Evolutionary conservation across 2,113 vertebrate genomes (phyloP), one percentile per base, ranked within the genome.

Genomic region (Gulo gulo): DNA sequence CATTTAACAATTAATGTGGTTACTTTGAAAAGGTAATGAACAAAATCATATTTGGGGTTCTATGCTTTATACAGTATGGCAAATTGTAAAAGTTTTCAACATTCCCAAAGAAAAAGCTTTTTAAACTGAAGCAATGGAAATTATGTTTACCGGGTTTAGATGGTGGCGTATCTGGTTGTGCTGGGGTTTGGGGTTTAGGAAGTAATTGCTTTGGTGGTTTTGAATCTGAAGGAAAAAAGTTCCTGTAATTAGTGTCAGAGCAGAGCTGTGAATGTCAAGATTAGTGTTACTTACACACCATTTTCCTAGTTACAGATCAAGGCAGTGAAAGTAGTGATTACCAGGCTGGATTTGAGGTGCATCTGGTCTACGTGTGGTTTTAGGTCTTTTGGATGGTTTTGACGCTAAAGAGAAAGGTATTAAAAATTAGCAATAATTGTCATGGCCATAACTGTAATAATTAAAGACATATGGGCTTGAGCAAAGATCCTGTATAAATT

Each of bases 111-210:
- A 61, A 52, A 80, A 96, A 45, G 16, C 7, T 45, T 92, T 16
- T 97, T 87, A 87, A 94, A 39, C 29, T 57, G 79, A 91, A 88
- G 63, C 6, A 93, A 1, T 94, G 63, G 65, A 93, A 94, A 93
- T 81, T 73, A 31, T 23, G 34, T 95, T 99, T 99, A 99, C 98
- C 92, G 24, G 97, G 16, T 98, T 98, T 97, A 69, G 97, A 97
- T 94, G 98, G 95, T 97, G 96, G 95, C 88, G 91, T 86, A 84
- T 12, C 97, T 92, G 98, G 95, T 78, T 95, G 94, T 94, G 95
- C 92, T 82, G 98, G 93, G 50, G 84, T 95, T 98, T 97, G 96
- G 88, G 95, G 88, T 94, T 97, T 99, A 90, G 96, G 95, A 97
- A 95, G 92, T 31, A 97, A 82, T 55, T 86, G 94, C 92, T 23